phyloP scores from a whole-genome alignment of 2,888 invertebrate genomes.

The Drosophila diplacantha region DNA sequence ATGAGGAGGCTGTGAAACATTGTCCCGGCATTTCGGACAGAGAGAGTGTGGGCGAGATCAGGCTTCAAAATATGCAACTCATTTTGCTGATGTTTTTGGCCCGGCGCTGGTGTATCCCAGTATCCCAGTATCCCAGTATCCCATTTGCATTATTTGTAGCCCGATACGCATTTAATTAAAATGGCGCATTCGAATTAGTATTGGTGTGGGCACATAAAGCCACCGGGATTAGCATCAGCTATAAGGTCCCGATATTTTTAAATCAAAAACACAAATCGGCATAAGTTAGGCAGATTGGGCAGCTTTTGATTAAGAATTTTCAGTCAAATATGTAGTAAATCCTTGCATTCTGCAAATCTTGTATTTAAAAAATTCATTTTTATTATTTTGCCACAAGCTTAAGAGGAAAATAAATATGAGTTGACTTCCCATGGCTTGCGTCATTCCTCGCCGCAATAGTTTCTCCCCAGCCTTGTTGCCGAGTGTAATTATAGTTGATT shows the following conservation, averaged over 20 bases:
- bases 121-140: constrained; percentile 5
- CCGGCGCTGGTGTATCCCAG: not conserved
- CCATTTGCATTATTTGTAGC: constrained; percentile 63
- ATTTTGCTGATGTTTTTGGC: constrained; percentile 43
- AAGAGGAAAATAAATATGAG: not conserved
- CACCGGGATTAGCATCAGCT: constrained; percentile 26
- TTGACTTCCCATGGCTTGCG: not conserved
- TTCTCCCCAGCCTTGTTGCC: constrained; percentile 3
- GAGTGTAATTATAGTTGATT: constrained; percentile 40
- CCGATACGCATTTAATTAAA: constrained; percentile 69
- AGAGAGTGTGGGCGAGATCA: constrained; percentile 32
- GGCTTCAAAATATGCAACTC: constrained; percentile 60
- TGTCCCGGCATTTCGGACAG: constrained; percentile 21
- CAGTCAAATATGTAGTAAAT: not conserved
- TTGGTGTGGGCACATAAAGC: constrained; percentile 19
- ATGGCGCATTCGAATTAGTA: constrained; percentile 35
- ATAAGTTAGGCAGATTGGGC: not conserved
- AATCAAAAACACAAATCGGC: constrained; percentile 13
- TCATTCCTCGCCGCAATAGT: not conserved
- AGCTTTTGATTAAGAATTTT: not conserved
- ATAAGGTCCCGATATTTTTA: constrained; percentile 24
- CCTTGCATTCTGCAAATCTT: too few relatives aligned
- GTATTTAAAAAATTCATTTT: too few relatives aligned
- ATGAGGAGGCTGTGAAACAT: constrained; percentile 44
- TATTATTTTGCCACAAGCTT: not conserved